Conservation (phyloP, 2,797 vertebrate species). For the Ispidina lecontei region DNA sequence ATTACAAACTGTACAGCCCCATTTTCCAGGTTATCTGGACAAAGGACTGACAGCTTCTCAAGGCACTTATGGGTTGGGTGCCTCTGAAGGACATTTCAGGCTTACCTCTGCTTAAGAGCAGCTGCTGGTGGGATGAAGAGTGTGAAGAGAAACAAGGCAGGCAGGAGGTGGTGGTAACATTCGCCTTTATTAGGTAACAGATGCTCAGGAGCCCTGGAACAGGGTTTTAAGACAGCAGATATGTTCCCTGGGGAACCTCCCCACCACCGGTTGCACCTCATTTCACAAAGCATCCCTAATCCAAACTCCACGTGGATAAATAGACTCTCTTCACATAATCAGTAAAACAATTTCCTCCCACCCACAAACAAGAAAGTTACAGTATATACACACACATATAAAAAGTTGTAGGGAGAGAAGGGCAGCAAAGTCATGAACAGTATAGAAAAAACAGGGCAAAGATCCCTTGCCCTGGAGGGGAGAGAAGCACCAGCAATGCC, state of each 20-base stretch:
- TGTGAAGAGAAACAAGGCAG: background rate
- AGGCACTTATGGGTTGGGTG: fast-evolving
- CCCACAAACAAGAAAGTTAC: conserved; percentile 45
- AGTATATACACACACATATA: conserved; percentile 61
- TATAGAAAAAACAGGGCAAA: background rate
- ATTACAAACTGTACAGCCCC: fast-evolving
- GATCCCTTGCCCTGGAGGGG: background rate
- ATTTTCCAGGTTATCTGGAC: background rate
- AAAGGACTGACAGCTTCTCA: background rate
- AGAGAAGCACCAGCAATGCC: background rate
- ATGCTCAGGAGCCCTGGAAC: conserved; percentile 13
- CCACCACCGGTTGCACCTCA: conserved; percentile 3
- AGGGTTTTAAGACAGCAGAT: conserved; percentile 38
- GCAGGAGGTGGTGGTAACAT: background rate
- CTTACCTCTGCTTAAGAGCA: background rate
- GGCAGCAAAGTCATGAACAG: conserved; percentile 26
- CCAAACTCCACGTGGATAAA: conserved; percentile 49
- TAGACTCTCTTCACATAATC: conserved; percentile 43
- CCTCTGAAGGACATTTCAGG: background rate
- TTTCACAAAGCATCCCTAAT: conserved; percentile 27
- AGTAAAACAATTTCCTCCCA: conserved; percentile 36
- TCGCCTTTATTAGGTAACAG: conserved; percentile 61
- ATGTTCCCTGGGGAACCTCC: background rate
- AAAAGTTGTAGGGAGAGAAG: conserved; percentile 32
- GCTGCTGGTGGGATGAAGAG: background rate